These are phyloP conservation scores for Macroglossus sobrinus DNA, from an alignment of 2,113 vertebrate species.

Conservation along the genomic window DNA sequence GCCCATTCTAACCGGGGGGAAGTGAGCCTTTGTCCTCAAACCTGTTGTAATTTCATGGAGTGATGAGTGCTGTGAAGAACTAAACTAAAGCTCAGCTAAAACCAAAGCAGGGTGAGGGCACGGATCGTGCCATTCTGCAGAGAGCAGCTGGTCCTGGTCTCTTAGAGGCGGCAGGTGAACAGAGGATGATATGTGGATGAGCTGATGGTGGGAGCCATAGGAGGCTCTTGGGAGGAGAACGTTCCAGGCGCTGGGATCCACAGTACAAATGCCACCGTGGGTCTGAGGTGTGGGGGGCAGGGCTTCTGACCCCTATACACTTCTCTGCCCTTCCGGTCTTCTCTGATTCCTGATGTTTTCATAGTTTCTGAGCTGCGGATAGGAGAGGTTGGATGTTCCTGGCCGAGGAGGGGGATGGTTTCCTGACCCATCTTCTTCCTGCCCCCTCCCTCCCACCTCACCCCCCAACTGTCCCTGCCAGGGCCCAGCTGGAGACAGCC, in stretches of 20 bases:
- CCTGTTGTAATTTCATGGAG: neutral
- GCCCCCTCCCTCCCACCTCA: neutral
- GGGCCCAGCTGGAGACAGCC: slow-evolving; percentile 75
- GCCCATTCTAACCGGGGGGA: neutral
- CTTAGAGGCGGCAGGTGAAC: neutral
- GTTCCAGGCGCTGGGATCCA: neutral
- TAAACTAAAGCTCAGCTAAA: neutral
- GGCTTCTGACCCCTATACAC: neutral
- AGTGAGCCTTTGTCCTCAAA: neutral
- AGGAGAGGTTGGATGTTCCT: neutral
- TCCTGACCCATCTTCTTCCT: neutral
- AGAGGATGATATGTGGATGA: neutral
- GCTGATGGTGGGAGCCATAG: neutral
- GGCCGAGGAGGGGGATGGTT: neutral
- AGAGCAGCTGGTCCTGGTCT: neutral
- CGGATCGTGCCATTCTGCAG: neutral
- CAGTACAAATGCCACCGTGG: neutral
- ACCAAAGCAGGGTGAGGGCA: neutral
- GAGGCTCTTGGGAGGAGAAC: neutral
- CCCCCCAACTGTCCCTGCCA: slow-evolving; percentile 39
- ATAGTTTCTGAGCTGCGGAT: neutral
- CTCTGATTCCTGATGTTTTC: neutral
- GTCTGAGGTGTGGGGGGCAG: neutral
- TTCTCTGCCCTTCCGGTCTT: neutral
- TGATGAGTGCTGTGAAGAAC: neutral